Base-by-base conservation (phyloP, 2,888 invertebrate genomes). In the Lasioglossum leucozonium region DNA sequence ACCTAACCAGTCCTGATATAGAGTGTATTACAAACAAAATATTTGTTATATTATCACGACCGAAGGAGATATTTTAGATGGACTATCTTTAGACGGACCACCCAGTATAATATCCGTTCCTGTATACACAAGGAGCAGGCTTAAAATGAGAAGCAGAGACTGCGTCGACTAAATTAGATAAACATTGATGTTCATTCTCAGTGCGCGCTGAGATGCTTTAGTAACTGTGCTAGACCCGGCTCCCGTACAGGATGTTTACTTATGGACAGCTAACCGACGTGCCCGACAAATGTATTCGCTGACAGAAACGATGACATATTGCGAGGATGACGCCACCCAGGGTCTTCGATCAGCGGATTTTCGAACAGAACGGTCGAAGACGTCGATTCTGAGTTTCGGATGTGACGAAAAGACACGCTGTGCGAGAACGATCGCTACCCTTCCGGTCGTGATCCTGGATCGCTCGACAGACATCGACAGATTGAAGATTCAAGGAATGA, bases 301-400 rank as follows among this genome's bases (percentile, higher is more conserved):
- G 40, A 69, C 13, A n/a, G n/a, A 40, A 40, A 40, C 40, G 40
- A 40, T 69, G n/a, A n/a, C 13, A 40, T n/a, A 69, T 40, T 6
- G 69, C n/a, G n/a, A 40, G 40, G n/a, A 40, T 69, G 69, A 40
- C n/a, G 22, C 40, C n/a, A n/a, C 69, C 69, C n/a, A 69, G 69
- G 62, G 40, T 69, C 69, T 40, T 40, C 40, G 40, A 40, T 37
- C 34, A 67, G 37, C 16, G 18, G 11, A 37, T 22, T 22, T n/a
- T n/a, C n/a, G n/a, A n/a, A n/a, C n/a, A n/a, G n/a, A n/a, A n/a
- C n/a, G n/a, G n/a, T n/a, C n/a, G n/a, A n/a, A n/a, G n/a, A n/a
- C n/a, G 58, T n/a, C n/a, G 30, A 62, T 62, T 4, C 16, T n/a
- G n/a, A n/a, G n/a, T 30, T 30, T 62, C 13, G 16, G 30, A 18